These are phyloP conservation scores for Apeltes quadracus DNA, from an alignment of 2,113 vertebrate species.

Conservation along the genomic window DNA sequence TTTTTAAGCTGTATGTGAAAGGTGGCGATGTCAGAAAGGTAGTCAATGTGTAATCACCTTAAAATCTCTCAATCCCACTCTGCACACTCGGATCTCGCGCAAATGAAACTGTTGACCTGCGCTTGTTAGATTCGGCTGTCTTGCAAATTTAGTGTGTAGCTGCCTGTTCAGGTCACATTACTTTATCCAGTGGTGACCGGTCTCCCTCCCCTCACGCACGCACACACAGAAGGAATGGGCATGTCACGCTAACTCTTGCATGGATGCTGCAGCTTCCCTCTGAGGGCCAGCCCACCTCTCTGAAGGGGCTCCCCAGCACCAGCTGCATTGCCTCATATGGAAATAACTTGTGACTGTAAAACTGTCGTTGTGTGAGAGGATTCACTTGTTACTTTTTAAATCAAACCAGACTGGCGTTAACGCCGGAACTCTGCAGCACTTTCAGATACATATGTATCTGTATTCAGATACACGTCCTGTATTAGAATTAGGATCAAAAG, in stretches of 20 bases:
- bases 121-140: slow-evolving; percentile 40
- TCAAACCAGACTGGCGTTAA: too few relatives aligned
- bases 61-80: slow-evolving; percentile 10
- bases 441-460: too few relatives aligned
- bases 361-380: slow-evolving; percentile 22
- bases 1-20: neutral
- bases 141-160: slow-evolving; percentile 18
- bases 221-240: slow-evolving; percentile 29
- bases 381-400: slow-evolving; percentile 17
- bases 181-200: slow-evolving; percentile 42
- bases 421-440: too few relatives aligned
- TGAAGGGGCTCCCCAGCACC: slow-evolving; percentile 35
- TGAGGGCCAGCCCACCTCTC: slow-evolving; percentile 37
- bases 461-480: too few relatives aligned
- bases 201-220: slow-evolving; percentile 4
- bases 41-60: neutral
- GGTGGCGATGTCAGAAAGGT: neutral
- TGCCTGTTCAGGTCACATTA: slow-evolving; percentile 49
- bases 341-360: slow-evolving; percentile 49
- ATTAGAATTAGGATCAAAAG: too few relatives aligned
- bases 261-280: slow-evolving; percentile 50
- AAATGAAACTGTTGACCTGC: slow-evolving; percentile 15
- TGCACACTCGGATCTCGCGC: neutral
- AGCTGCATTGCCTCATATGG: slow-evolving; percentile 67
- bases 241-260: slow-evolving; percentile 57